A percentile compares a stretch with the other conserved stretches of the same genome.
Conservation (phyloP, 2,888 invertebrate species). For the Scaeva pyrastri region DNA sequence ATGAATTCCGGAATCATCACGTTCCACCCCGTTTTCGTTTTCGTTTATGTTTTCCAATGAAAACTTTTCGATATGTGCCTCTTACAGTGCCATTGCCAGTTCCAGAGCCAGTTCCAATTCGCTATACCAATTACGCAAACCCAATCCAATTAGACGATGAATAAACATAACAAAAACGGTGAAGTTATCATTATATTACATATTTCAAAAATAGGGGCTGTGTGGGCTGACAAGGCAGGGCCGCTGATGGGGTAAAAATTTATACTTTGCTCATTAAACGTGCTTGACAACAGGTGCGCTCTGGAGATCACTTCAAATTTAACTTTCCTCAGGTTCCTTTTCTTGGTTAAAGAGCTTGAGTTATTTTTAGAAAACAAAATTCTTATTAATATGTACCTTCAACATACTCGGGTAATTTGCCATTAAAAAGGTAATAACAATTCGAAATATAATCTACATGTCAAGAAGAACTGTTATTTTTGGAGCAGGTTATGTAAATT, state of each 20-base stretch:
- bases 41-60: conserved; percentile 67
- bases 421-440: too few species aligned
- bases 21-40: conserved; percentile 37
- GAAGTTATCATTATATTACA: conserved; percentile 49
- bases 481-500: too few species aligned
- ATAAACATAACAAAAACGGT: conserved; percentile 71
- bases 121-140: conserved; percentile 65
- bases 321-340: neutral
- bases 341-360: neutral
- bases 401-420: too few species aligned
- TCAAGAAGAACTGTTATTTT: too few species aligned
- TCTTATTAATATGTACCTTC: too few species aligned
- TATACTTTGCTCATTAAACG: conserved; percentile 34
- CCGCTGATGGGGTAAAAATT: conserved; percentile 22
- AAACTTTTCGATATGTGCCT: conserved; percentile 66
- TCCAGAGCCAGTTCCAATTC: conserved; percentile 45
- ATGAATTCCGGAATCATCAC: conserved; percentile 69
- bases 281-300: conserved; percentile 54
- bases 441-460: too few species aligned
- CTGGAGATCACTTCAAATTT: conserved; percentile 21
- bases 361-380: neutral
- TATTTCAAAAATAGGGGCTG: conserved; percentile 28
- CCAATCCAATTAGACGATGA: conserved; percentile 73
- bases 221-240: neutral
- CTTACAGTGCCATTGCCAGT: too few species aligned